phyloP scores from a whole-genome alignment of 2,888 invertebrate genomes.

The Tethea ocularis region DNA sequence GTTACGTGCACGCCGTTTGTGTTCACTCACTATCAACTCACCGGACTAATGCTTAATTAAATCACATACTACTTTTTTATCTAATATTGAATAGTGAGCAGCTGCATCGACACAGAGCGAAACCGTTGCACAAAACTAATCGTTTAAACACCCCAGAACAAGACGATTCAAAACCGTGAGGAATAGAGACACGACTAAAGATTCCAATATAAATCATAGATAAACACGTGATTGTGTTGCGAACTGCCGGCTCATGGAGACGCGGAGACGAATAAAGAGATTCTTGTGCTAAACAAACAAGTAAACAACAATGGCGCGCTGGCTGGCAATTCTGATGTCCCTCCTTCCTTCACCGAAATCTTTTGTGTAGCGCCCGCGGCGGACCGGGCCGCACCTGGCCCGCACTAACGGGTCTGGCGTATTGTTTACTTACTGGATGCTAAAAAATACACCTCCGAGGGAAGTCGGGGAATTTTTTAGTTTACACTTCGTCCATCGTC shows the following conservation, averaged over 20 bases:
- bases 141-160: conserved; percentile 42
- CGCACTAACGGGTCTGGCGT: conserved; percentile 53
- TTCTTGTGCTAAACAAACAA: conserved; percentile 71
- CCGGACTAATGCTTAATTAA: conserved; percentile 80
- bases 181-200: conserved; percentile 58
- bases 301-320: conserved; percentile 57
- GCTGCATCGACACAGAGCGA: conserved; percentile 53
- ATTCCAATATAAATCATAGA: conserved; percentile 75
- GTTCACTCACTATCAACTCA: conserved; percentile 77
- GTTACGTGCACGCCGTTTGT: conserved; percentile 78
- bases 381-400: conserved; percentile 69
- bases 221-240: conserved; percentile 59
- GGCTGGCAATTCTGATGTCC: conserved; percentile 65
- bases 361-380: conserved; percentile 74
- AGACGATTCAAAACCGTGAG: conserved; percentile 38
- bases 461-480: conserved; percentile 66
- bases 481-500: conserved; percentile 81
- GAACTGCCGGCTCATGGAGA: conserved; percentile 48
- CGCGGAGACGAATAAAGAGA: conserved; percentile 55
- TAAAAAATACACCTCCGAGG: conserved; percentile 71
- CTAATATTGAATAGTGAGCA: conserved; percentile 56
- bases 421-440: conserved; percentile 69
- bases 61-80: conserved; percentile 76
- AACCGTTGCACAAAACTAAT: conserved; percentile 44
- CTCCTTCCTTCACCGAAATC: conserved; percentile 74